Base-by-base conservation (phyloP, 2,113 vertebrate genomes). In the Bubo scandiacus region DNA sequence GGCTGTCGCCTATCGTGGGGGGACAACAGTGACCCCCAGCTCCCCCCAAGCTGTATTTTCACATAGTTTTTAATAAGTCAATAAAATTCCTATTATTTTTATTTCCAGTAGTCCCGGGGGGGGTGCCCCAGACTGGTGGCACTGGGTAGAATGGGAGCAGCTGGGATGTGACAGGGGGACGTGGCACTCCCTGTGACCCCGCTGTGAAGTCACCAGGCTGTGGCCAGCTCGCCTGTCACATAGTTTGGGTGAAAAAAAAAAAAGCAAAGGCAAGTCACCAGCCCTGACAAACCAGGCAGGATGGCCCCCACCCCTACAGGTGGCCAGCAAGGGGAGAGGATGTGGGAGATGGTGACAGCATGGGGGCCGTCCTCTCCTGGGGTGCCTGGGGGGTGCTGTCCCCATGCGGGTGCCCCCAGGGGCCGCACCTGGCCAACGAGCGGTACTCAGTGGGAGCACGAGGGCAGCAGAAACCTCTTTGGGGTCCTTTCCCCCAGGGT, bases 81-180 rank as follows among this genome's bases (percentile, higher is more conserved):
- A 73, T 97, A 95, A 97, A 96, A 77, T 32, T 81, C 13, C 20
- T 63, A 51, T 40, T 94, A 65, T 96, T 93, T 96, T 74, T 94
- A 91, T 72, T 68, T 55, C 52, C 8, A 3, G 10, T 38, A 15
- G 30, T 19, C 7, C 22, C 9, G 8, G 27, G 14, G 15, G n/a
- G 3, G 3, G 3, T 30, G 62, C 15, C 25, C n/a, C 1, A 4
- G 27, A 8, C 26, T 29, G 29, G 75, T 85, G 74, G 29, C 82
- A 43, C n/a, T 16, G 32, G 12, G 12, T 38, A 68, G 67, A 13
- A 18, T 40, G 34, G 65, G 43, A 77, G 29, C 0, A 0, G 15
- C 34, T 38, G 61, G 51, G 32, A 47, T 18, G 26, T 27, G 61
- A 12, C 45, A 15, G 38, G 22, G 34, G 19, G 4, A 32, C 5